Evolutionary conservation across 2,113 vertebrate genomes (phyloP).

Genomic region (Hoplias malabaricus): DNA sequence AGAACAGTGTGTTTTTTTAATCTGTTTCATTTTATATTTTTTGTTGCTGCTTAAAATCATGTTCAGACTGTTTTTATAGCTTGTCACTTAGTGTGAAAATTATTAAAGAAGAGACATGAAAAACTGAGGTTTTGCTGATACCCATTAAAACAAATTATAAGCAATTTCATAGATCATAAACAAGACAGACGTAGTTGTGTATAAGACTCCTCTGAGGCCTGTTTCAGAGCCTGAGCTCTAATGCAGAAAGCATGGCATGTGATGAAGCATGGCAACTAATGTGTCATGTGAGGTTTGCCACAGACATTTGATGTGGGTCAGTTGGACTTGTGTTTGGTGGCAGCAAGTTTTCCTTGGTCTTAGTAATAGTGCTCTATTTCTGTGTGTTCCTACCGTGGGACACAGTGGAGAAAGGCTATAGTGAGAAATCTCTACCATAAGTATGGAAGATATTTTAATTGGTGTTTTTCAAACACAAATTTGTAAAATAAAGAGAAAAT

Average conservation of each 20-base stretch:
- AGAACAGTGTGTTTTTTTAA: constrained; percentile 12
- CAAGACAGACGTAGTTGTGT: constrained; percentile 30
- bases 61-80: constrained; percentile 68
- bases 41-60: constrained; percentile 24
- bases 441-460: no score
- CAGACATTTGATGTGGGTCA: constrained; percentile 23
- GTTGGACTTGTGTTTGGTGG: not conserved
- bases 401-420: not conserved
- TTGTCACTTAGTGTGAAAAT: constrained; percentile 68
- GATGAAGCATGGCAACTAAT: constrained; percentile 10
- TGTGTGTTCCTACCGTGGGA: not conserved
- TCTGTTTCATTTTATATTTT: constrained; percentile 10
- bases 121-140: constrained; percentile 71
- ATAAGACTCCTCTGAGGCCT: not conserved
- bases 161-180: constrained; percentile 69
- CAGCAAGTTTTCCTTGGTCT: constrained; percentile 46
- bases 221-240: not conserved
- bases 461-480: no score
- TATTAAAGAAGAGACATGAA: constrained; percentile 67
- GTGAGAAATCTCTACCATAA: not conserved
- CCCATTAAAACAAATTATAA: constrained; percentile 74
- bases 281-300: constrained; percentile 28
- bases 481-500: no score
- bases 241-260: constrained; percentile 8
- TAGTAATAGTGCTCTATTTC: constrained; percentile 36